Evolutionary conservation across 2,797 vertebrate genomes (phyloP).

Genomic region (Kryptolebias ocellatus): DNA sequence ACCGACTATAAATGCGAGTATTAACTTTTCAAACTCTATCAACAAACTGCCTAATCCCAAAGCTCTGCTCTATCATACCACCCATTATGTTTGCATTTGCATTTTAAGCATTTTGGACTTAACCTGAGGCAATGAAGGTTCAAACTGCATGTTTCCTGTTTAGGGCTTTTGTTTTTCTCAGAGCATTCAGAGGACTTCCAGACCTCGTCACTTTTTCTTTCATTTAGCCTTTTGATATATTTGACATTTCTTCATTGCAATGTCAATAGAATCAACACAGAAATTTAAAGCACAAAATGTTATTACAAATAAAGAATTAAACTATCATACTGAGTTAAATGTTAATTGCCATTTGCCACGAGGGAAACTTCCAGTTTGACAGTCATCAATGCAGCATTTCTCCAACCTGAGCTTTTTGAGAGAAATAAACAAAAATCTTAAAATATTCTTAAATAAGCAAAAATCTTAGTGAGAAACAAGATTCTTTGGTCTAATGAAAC

Average conservation of each 20-base stretch:
- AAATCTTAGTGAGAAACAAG: no score
- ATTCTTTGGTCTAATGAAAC: background rate
- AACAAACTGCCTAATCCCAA: constrained; percentile 2
- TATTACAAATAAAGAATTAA: no score
- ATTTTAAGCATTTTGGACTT: background rate
- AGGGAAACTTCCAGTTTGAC: background rate
- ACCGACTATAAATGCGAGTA: background rate
- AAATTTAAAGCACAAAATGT: no score
- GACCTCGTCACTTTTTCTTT: background rate
- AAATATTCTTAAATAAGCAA: no score
- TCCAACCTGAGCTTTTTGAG: background rate
- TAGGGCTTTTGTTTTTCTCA: background rate
- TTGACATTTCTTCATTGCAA: no score
- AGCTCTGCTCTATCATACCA: background rate
- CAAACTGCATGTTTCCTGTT: background rate
- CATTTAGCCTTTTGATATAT: no score
- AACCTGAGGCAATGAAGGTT: constrained; percentile 8
- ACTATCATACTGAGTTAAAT: no score
- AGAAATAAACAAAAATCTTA: no score
- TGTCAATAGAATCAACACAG: no score
- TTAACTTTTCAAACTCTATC: background rate
- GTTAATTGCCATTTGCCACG: no score
- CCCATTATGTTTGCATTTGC: background rate
- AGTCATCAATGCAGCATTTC: background rate
- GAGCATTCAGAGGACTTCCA: background rate